Percentiles rank a stretch among this genome's conserved stretches.
Evolutionary conservation across 2,797 vertebrate species (phyloP).

Genomic region (Spatula versicolor): DNA sequence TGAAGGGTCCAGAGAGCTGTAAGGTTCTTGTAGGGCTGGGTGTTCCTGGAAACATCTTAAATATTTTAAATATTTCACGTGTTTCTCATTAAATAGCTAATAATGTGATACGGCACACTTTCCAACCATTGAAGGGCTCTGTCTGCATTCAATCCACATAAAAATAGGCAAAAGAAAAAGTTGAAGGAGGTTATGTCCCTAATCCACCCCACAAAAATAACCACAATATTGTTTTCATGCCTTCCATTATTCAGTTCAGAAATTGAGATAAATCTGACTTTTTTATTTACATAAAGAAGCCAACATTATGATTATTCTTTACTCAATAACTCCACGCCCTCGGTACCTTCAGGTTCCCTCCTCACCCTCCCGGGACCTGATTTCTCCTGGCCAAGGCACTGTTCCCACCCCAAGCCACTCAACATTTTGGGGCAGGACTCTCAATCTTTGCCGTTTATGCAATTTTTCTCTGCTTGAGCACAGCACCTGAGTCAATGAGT

Average conservation of each 20-base stretch:
- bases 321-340: not conserved
- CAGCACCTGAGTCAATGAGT: too few species aligned
- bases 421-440: not conserved
- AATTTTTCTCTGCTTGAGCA: not conserved
- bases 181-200: not conserved
- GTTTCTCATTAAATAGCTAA: not conserved
- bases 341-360: not conserved
- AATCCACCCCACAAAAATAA: too few species aligned
- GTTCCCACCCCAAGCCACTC: not conserved
- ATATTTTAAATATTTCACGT: accelerated
- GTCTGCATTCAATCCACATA: accelerated
- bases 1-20: too few species aligned
- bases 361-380: accelerated
- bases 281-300: not conserved
- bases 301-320: not conserved
- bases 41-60: not conserved
- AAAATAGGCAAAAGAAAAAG: not conserved
- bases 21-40: too few species aligned
- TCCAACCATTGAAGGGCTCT: not conserved
- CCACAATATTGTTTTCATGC: not conserved
- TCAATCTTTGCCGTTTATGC: accelerated
- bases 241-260: not conserved
- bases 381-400: not conserved
- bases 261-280: not conserved
- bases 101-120: accelerated